Percentiles rank a stretch among this genome's conserved stretches.
Conservation (phyloP, 2,888 invertebrate genomes). For the Emmelina monodactyla region DNA sequence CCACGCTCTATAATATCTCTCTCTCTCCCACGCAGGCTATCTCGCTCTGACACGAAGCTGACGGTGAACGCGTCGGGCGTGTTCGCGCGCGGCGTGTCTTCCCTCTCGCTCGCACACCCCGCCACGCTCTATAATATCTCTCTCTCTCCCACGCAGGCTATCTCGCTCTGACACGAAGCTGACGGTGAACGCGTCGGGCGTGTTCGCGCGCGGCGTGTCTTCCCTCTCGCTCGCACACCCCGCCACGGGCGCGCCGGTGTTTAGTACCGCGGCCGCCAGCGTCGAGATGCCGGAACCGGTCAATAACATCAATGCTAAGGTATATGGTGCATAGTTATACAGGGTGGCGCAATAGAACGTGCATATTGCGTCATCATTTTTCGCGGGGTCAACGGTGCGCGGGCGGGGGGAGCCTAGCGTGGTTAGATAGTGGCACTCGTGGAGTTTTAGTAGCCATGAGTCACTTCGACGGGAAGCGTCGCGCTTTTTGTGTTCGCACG, state of each 20-base stretch:
- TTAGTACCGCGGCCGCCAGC: conserved; percentile 77
- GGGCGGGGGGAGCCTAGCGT: too few relatives aligned
- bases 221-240: conserved; percentile 75
- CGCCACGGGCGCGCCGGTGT: conserved; percentile 69
- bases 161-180: conserved; percentile 44
- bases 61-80: conserved; percentile 72
- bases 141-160: conserved; percentile 29
- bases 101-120: conserved; percentile 75
- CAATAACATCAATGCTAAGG: conserved; percentile 69
- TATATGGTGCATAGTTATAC: conserved; percentile 15
- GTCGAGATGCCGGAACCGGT: conserved; percentile 76
- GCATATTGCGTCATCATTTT: too few relatives aligned
- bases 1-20: too few relatives aligned
- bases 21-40: conserved; percentile 33
- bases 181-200: conserved; percentile 70
- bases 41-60: conserved; percentile 42
- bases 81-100: conserved; percentile 71
- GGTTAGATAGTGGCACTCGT: too few relatives aligned
- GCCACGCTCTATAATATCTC: too few relatives aligned
- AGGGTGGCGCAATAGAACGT: too few relatives aligned
- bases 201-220: conserved; percentile 72
- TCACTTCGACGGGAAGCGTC: too few relatives aligned
- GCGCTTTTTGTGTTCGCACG: too few relatives aligned
- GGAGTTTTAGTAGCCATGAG: too few relatives aligned
- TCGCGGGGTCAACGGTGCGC: too few relatives aligned